A percentile compares a stretch with the other conserved stretches of the same genome.
These are phyloP conservation scores for Notodonta dromedarius DNA, from an alignment of 2,888 invertebrate species.

Conservation along the genomic window DNA sequence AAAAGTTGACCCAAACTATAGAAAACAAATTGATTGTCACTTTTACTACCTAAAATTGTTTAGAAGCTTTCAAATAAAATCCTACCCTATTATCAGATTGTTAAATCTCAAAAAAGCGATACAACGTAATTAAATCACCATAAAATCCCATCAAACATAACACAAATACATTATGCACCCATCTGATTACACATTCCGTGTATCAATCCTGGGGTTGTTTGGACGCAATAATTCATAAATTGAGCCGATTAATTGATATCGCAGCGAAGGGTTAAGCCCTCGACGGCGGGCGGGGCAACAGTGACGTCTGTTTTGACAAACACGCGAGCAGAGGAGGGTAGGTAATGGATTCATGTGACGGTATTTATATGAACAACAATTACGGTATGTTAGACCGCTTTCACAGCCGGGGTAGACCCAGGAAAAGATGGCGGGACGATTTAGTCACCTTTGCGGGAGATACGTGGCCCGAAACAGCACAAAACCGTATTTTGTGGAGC, in stretches of 20 bases:
- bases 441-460: too few species aligned
- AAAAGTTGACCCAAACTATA: too few species aligned
- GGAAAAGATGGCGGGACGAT: too few species aligned
- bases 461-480: too few species aligned
- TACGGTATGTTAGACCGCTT: neutral
- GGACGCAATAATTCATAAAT: constrained; percentile 79
- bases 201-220: constrained; percentile 58
- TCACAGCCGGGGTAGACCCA: too few species aligned
- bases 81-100: too few species aligned
- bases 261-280: constrained; percentile 70
- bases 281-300: constrained; percentile 29
- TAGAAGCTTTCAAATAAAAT: too few species aligned
- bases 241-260: constrained; percentile 80
- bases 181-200: constrained; percentile 69
- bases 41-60: too few species aligned
- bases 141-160: constrained; percentile 36
- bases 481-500: too few species aligned
- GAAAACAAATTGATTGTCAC: too few species aligned
- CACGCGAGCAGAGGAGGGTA: constrained; percentile 50
- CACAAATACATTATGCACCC: constrained; percentile 52
- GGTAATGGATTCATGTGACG: constrained; percentile 40
- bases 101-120: constrained; percentile 3
- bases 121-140: constrained; percentile 25
- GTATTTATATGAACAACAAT: constrained; percentile 29
- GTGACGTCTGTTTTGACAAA: constrained; percentile 72